Base-by-base conservation (phyloP, 2,797 vertebrate genomes). In the Sebastes nivosus region DNA sequence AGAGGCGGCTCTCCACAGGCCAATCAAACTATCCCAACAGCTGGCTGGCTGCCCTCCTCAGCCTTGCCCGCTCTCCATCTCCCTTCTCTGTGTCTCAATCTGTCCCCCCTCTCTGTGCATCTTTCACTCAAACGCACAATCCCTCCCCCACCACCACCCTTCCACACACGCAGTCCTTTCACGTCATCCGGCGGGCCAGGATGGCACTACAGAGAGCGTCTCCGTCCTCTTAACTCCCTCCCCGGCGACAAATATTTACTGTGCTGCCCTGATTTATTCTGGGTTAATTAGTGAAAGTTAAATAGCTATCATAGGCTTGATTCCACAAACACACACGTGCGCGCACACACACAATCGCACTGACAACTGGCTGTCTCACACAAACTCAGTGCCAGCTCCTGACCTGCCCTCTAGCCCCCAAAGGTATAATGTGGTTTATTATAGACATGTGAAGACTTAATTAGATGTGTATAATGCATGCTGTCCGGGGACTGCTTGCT, bases 11-110 rank as follows among this genome's bases (percentile, higher is more conserved):
- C 96, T 95, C 95, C 75, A 81, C 90, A 91, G 95, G 90, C 94
- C 94, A 95, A 94, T 95, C 94, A 94, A 94, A 92, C 79, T 90
- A 80, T 89, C 92, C 90, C 82, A 96, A 90, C 97, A 97, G 96
- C 96, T 97, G 96, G 96, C 95, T 89, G 92, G 89, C 94, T 95
- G 95, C 92, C 93, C 85, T 86, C 81, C 83, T 76, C 87, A 87
- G 91, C 94, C 87, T 74, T 13, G 61, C 84, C 85, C 77, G 22
- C 77, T 82, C 75, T 88, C 72, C 60, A 60, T 77, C 81, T 77
- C 72, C 42, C 80, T 71, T 42, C 79, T 72, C 71, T 74, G 88
- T 58, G 18, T 63, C 82, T 89, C 91, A 74, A 67, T 82, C 86
- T 80, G 80, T 79, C 82, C 57, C 38, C 46, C 60, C 32, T 82